These are phyloP conservation scores for Artibeus jamaicensis DNA, from an alignment of 2,797 vertebrate species.

Conservation along the genomic window DNA sequence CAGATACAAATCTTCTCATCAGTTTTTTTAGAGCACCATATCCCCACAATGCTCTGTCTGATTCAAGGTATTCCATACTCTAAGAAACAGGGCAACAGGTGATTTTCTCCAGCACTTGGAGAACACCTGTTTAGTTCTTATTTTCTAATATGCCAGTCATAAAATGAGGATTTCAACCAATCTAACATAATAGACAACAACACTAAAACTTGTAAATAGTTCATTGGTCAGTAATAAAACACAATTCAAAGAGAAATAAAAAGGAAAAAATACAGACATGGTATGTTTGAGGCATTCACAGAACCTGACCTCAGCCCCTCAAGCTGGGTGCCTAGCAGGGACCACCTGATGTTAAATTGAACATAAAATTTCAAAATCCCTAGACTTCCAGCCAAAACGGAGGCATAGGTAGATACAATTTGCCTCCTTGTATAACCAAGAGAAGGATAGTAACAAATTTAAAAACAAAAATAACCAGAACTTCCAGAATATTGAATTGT, in stretches of 20 bases:
- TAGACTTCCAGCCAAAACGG: too few relatives aligned
- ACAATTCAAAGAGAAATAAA: background rate
- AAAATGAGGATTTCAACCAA: background rate
- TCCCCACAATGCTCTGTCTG: background rate
- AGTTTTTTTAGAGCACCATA: background rate
- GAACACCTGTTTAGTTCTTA: background rate
- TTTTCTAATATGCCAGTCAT: background rate
- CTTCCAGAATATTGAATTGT: too few relatives aligned
- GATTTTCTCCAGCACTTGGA: background rate
- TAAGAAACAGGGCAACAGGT: background rate
- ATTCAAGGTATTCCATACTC: background rate
- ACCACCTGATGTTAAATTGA: background rate
- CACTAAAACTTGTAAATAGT: background rate
- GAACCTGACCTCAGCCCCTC: background rate
- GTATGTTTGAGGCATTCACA: background rate
- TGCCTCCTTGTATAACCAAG: too few relatives aligned
- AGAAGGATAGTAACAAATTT: too few relatives aligned
- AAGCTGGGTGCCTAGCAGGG: background rate
- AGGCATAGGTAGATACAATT: too few relatives aligned
- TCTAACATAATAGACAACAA: background rate
- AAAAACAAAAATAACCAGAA: too few relatives aligned
- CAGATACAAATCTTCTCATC: background rate
- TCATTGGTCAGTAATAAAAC: background rate
- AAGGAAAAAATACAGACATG: background rate
- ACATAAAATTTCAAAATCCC: background rate